Conservation (phyloP, 2,888 invertebrate genomes). For the Synergus japonicus region DNA sequence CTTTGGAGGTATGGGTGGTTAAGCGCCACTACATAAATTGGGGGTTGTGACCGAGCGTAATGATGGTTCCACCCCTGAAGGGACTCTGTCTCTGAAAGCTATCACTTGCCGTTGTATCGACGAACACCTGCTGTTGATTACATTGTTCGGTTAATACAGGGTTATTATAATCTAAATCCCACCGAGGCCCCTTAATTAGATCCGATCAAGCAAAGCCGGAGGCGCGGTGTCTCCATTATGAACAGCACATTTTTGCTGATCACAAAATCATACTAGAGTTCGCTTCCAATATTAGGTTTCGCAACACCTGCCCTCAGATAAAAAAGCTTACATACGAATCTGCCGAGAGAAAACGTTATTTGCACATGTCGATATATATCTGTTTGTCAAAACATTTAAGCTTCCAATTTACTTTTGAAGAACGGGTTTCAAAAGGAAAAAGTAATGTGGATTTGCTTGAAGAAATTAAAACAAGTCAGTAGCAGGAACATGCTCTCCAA, state of each 20-base stretch:
- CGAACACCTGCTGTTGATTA: slow-evolving; percentile 35
- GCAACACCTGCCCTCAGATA: slow-evolving; percentile 5
- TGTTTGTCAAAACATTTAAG: background rate
- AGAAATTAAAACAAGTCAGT: slow-evolving; percentile 30
- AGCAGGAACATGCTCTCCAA: slow-evolving; percentile 13
- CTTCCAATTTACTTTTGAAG: slow-evolving; percentile 13
- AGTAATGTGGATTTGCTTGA: slow-evolving; percentile 17
- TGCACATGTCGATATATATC: background rate
- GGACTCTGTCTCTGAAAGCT: slow-evolving; percentile 32
- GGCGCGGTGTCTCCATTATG: slow-evolving; percentile 25
- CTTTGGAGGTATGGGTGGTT: slow-evolving; percentile 8
- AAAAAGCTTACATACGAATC: background rate
- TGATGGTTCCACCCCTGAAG: slow-evolving; percentile 32
- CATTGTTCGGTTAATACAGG: slow-evolving; percentile 29
- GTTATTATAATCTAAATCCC: slow-evolving; percentile 35
- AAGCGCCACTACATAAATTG: slow-evolving; percentile 17
- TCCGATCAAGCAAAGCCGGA: slow-evolving; percentile 19
- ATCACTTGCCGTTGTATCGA: slow-evolving; percentile 37
- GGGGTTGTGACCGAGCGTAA: slow-evolving; percentile 17
- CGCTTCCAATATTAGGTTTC: background rate
- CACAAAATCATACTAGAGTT: background rate
- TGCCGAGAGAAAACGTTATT: no score
- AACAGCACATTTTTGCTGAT: background rate
- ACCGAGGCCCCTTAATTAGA: slow-evolving; percentile 28
- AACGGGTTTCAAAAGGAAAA: slow-evolving; percentile 10